phyloP scores from a whole-genome alignment of 2,113 vertebrate genomes.

The Caranx melampygus region DNA sequence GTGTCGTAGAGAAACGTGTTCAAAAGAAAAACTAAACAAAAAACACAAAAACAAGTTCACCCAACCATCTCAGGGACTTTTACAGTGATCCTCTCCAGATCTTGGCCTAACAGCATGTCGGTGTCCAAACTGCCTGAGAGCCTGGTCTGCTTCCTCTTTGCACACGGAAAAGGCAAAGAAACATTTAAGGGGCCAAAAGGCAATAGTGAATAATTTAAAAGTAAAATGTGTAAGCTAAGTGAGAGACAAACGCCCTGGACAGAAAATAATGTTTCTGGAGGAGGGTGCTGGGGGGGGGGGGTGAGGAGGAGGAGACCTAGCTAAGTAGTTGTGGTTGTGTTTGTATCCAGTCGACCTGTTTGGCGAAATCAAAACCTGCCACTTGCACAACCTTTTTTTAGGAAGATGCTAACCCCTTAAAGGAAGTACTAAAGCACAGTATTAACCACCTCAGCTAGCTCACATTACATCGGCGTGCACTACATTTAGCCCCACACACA shows the following conservation, averaged over 20 bases:
- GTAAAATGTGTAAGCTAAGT: slow-evolving; percentile 60
- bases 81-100: slow-evolving; percentile 74
- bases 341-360: slow-evolving; percentile 71
- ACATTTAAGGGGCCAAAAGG: slow-evolving; percentile 69
- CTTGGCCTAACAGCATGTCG: slow-evolving; percentile 73
- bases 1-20: slow-evolving; percentile 77
- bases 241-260: slow-evolving; percentile 56
- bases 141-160: slow-evolving; percentile 78
- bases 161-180: slow-evolving; percentile 71
- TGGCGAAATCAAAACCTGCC: slow-evolving; percentile 70
- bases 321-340: slow-evolving; percentile 56
- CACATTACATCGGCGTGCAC: slow-evolving; percentile 59
- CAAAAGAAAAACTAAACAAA: slow-evolving; percentile 28
- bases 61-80: slow-evolving; percentile 83
- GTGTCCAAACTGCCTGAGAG: slow-evolving; percentile 68
- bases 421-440: slow-evolving; percentile 84
- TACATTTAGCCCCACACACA: slow-evolving; percentile 59
- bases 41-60: slow-evolving; percentile 55
- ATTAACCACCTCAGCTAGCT: slow-evolving; percentile 79
- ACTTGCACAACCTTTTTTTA: slow-evolving; percentile 80
- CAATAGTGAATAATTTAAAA: slow-evolving; percentile 76
- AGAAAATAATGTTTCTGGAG: slow-evolving; percentile 58
- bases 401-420: slow-evolving; percentile 66
- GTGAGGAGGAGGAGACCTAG: slow-evolving; percentile 31
- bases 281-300: slow-evolving; percentile 29